These are phyloP conservation scores for Amblyjoppa fuscipennis DNA, from an alignment of 2,888 invertebrate species.

Conservation along the genomic window DNA sequence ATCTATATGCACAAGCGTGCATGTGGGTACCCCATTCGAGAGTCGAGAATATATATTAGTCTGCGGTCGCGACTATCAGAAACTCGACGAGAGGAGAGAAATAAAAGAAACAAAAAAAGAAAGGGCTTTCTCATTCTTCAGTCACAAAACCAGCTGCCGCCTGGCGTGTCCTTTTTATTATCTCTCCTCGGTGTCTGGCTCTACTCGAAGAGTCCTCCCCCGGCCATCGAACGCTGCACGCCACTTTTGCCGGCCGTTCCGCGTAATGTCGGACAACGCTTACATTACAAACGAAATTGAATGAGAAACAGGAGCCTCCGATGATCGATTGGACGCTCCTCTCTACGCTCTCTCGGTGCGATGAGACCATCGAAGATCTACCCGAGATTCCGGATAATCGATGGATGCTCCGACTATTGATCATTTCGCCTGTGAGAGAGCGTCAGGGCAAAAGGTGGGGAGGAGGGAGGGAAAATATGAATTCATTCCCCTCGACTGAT, in stretches of 20 bases:
- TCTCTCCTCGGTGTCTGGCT: constrained; percentile 37
- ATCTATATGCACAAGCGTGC: neutral
- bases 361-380: constrained; percentile 56
- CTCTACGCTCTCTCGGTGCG: neutral
- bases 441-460: constrained; percentile 9
- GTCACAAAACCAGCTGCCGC: constrained; percentile 68
- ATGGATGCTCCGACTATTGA: constrained; percentile 66
- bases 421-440: constrained; percentile 51
- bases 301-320: constrained; percentile 58
- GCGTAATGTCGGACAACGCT: constrained; percentile 12
- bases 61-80: constrained; percentile 68
- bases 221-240: constrained; percentile 13
- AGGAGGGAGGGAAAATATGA: constrained; percentile 49
- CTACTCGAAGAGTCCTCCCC: neutral
- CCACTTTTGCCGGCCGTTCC: neutral
- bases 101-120: constrained; percentile 39
- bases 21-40: constrained; percentile 51
- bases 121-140: constrained; percentile 45
- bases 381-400: constrained; percentile 58
- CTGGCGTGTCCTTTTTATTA: constrained; percentile 45
- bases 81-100: constrained; percentile 42
- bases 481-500: constrained; percentile 69
- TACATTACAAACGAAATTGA: constrained; percentile 59
- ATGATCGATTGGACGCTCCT: constrained; percentile 61
- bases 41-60: constrained; percentile 68